Evolutionary conservation across 2,113 vertebrate genomes (phyloP), one percentile per base, ranked within the genome.

Genomic region (Larimichthys polyactis): DNA sequence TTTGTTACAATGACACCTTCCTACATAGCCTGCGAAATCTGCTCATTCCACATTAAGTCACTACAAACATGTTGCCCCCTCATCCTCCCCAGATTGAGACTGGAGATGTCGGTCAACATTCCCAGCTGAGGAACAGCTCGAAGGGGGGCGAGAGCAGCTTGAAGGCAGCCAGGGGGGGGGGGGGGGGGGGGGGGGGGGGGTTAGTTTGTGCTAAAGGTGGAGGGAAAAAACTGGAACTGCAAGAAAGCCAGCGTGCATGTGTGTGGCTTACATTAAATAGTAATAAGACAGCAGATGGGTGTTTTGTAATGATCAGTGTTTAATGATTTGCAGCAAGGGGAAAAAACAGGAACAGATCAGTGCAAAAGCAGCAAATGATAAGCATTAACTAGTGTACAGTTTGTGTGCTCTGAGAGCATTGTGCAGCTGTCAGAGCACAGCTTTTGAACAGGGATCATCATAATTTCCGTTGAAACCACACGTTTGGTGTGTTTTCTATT

Each of bases 291-390:
- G 78, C 84, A 77, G 89, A 89, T 88, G 90, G 86, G 58, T 85
- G 81, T 89, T 92, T 89, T 89, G 85, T 85, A 89, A 86, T 72
- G 40, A 90, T 91, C 79, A 90, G 54, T 71, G 43, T 86, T 90
- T 86, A 87, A 89, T 86, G 82, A 84, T 87, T 87, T 43, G 68
- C 71, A 65, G 69, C 49, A 49, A 76, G 66, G n/a, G 44, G 62
- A 58, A 78, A 24, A 75, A 69, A 48, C 32, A 48, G 58, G 82
- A 89, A 36, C 24, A 58, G 11, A 74, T n/a, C 27, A 36, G 64
- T 82, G 81, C 79, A 71, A 54, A 51, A 72, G 63, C 73, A 82
- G 85, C 74, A 74, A 57, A 84, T 68, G 24, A 16, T 5, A 32
- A 57, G 27, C 46, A 10, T 67, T 29, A 44, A 64, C 58, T 76